phyloP scores from a whole-genome alignment of 2,888 invertebrate genomes.

The Andricus quercusramuli region DNA sequence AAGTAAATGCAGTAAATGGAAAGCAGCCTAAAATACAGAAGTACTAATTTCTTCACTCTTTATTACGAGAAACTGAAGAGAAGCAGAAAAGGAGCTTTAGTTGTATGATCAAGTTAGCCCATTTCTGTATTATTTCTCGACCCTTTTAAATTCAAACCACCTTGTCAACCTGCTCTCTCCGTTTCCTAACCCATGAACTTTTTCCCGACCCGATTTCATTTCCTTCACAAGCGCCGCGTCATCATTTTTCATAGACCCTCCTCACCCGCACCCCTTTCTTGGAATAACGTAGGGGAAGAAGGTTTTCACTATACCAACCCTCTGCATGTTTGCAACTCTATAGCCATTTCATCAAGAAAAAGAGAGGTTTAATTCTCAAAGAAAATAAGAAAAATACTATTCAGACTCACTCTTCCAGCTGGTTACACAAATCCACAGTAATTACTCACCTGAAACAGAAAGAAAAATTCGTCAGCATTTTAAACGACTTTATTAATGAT shows the following conservation, averaged over 20 bases:
- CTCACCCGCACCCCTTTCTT: slow-evolving; percentile 49
- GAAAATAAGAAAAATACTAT: neutral
- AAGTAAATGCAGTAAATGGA: slow-evolving; percentile 10
- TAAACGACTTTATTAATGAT: neutral
- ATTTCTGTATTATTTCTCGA: slow-evolving; percentile 31
- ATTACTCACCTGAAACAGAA: slow-evolving; percentile 36
- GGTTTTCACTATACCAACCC: slow-evolving; percentile 59
- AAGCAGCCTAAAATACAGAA: neutral
- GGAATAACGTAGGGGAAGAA: slow-evolving; percentile 49
- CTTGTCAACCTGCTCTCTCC: slow-evolving; percentile 56
- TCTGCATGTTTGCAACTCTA: slow-evolving; percentile 49
- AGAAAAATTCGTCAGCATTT: neutral
- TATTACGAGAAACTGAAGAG: neutral
- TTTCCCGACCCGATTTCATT: slow-evolving; percentile 74
- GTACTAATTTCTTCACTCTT: neutral
- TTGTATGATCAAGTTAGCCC: neutral
- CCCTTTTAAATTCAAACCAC: slow-evolving; percentile 54
- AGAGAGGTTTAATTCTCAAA: slow-evolving; percentile 51
- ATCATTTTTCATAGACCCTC: slow-evolving; percentile 77
- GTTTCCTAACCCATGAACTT: slow-evolving; percentile 52
- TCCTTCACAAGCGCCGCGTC: slow-evolving; percentile 75
- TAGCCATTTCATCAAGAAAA: slow-evolving; percentile 54
- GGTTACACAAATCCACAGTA: neutral
- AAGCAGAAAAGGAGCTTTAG: neutral
- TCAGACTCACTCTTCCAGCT: neutral